Evolutionary conservation across 2,888 invertebrate genomes (phyloP).

Genomic region (Eudasyphora cyanicolor): DNA sequence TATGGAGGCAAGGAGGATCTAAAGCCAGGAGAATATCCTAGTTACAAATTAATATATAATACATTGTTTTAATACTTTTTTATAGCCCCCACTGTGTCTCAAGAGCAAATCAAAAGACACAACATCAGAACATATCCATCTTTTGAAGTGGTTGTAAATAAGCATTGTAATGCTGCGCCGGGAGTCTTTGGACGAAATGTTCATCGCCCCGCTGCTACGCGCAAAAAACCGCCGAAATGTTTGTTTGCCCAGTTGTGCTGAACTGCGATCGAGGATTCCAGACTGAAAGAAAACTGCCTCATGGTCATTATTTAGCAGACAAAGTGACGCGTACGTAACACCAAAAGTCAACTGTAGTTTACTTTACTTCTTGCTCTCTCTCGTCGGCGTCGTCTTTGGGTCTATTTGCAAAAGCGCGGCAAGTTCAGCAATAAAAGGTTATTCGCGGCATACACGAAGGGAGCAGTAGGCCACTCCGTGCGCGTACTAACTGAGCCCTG

Average conservation of each 20-base stretch:
- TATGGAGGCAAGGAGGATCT: too few species aligned
- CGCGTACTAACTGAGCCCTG: neutral
- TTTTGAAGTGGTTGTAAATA: constrained; percentile 9
- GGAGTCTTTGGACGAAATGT: neutral
- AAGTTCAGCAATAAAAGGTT: neutral
- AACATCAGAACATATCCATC: constrained; percentile 4
- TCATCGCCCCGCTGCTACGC: neutral
- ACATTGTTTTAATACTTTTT: too few species aligned
- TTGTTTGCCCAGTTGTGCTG: neutral
- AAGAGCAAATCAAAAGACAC: neutral
- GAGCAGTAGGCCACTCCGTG: neutral
- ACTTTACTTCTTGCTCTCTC: neutral
- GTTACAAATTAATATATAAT: too few species aligned
- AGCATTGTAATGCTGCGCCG: neutral
- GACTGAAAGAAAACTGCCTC: neutral
- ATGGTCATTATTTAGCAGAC: constrained; percentile 47
- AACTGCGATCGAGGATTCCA: neutral
- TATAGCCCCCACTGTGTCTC: too few species aligned
- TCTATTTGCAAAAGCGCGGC: neutral
- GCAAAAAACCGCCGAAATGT: neutral
- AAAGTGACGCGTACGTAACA: constrained; percentile 49
- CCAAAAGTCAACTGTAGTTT: constrained; percentile 17
- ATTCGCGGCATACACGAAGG: too few species aligned
- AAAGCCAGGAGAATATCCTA: too few species aligned
- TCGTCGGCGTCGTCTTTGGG: neutral